Evolutionary conservation across 2,113 vertebrate genomes (phyloP).

Genomic region (Clarias macrocephalus): DNA sequence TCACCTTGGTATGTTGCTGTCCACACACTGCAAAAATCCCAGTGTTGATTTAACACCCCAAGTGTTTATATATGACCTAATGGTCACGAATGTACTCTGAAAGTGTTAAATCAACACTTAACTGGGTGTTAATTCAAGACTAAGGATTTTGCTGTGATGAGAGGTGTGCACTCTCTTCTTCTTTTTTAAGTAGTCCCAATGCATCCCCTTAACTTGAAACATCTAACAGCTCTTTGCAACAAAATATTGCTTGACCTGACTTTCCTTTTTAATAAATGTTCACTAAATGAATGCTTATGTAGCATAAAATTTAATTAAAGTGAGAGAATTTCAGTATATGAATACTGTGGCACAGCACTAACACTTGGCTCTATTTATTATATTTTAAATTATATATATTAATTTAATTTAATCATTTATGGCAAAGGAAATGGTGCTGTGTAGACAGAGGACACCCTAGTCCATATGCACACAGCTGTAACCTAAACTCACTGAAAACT

Average conservation of each 20-base stretch:
- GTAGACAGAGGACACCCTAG: no score
- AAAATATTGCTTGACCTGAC: neutral
- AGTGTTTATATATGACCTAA: no score
- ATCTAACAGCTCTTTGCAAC: neutral
- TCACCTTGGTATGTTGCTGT: neutral
- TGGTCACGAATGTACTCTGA: no score
- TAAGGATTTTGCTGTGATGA: neutral
- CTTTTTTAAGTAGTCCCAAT: neutral
- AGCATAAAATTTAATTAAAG: neutral
- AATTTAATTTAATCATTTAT: no score
- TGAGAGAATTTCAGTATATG: neutral
- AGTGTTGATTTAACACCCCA: no score
- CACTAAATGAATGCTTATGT: neutral
- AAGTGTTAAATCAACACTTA: no score
- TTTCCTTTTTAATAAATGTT: neutral
- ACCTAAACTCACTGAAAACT: no score
- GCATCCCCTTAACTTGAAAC: neutral
- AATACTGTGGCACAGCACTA: neutral
- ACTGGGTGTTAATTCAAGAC: no score
- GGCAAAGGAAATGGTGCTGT: no score
- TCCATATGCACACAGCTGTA: no score
- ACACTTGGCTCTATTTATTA: neutral
- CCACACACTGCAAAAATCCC: neutral
- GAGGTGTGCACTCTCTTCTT: neutral
- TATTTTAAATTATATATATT: no score